Evolutionary conservation across 2,888 invertebrate species (phyloP), one percentile per base, ranked within the genome.

Genomic region (Ectobius pallidus): DNA sequence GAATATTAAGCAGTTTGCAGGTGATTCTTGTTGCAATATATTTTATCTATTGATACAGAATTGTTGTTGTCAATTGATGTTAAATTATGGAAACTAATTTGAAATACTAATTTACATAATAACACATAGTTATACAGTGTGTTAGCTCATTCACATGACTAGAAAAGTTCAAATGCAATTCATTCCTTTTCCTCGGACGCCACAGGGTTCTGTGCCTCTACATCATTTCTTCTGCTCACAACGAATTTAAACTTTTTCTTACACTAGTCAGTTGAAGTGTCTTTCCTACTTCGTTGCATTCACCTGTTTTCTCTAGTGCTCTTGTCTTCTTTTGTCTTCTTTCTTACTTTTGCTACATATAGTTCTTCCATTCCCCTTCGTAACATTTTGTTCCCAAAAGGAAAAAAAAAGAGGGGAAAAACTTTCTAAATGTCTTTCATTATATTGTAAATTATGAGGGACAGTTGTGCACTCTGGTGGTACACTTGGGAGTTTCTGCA

Each of bases 401-500:
- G 14, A 58, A 58, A 3, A 32, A 58, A 58, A 58, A 30, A 30
- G 46, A 63, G 18, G 44, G 25, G 44, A 65, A 44, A 65, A 65
- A 46, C 4, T 65, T 65, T 65, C 65, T 65, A 65, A 65, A 65
- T 65, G 65, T 65, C 44, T 44, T 65, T 65, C 65, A 65, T 65
- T 65, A 65, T 65, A 65, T 65, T 65, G 65, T 65, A 65, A 65
- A 65, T 65, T 46, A 65, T 65, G 65, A 65, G 65, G 25, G 65
- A 65, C 65, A 44, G 65, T 44, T 27, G 27, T 65, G 30, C 65
- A 44, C 65, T 65, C 46, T 42, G 27, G 65, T 58, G 30, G 58
- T n/a, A 58, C 58, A 58, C 58, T 58, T 25, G 58, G 58, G 58
- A 58, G n/a, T 58, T 58, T 0, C 25, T n/a, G 30, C 27, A 58